A percentile compares a stretch with the other conserved stretches of the same genome.
Evolutionary conservation across 2,113 vertebrate genomes (phyloP).

Genomic region (Pyxicephalus adspersus): DNA sequence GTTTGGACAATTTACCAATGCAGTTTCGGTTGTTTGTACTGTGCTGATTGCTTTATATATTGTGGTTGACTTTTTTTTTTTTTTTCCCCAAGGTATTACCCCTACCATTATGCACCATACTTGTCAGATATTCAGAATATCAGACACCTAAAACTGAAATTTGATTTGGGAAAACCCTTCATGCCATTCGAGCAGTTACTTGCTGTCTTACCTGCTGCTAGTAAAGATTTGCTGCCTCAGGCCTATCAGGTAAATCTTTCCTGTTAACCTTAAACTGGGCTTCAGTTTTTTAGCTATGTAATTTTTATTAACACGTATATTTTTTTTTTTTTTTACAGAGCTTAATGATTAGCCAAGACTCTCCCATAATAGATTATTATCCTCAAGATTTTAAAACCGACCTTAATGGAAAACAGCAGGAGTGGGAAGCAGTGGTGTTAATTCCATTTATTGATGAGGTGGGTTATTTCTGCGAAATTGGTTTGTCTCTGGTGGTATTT

Average conservation of each 20-base stretch:
- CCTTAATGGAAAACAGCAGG: constrained; percentile 97
- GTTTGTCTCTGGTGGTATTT: no score
- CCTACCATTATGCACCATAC: constrained; percentile 95
- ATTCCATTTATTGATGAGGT: constrained; percentile 98
- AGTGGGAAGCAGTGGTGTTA: constrained; percentile 97
- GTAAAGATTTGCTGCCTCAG: constrained; percentile 88
- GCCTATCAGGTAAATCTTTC: constrained; percentile 83
- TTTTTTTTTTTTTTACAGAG: constrained; percentile 73
- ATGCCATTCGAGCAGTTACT: constrained; percentile 97
- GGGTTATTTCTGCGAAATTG: constrained; percentile 38
- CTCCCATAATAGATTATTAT: constrained; percentile 94
- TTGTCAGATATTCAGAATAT: constrained; percentile 92
- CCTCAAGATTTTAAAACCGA: constrained; percentile 96
- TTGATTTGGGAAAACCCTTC: constrained; percentile 91
- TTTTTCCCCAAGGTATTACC: constrained; percentile 85
- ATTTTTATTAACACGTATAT: background rate
- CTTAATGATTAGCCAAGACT: constrained; percentile 88
- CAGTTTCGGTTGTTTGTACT: no score
- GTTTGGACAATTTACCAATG: no score
- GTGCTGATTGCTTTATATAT: no score
- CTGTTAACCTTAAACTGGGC: background rate
- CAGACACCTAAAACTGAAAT: constrained; percentile 78
- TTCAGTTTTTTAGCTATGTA: constrained; percentile 28
- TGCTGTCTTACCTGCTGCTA: constrained; percentile 92
- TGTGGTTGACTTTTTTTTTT: background rate